phyloP scores from a whole-genome alignment of 1,140 invertebrate species.

The Stegodyphus mimosarum region DNA sequence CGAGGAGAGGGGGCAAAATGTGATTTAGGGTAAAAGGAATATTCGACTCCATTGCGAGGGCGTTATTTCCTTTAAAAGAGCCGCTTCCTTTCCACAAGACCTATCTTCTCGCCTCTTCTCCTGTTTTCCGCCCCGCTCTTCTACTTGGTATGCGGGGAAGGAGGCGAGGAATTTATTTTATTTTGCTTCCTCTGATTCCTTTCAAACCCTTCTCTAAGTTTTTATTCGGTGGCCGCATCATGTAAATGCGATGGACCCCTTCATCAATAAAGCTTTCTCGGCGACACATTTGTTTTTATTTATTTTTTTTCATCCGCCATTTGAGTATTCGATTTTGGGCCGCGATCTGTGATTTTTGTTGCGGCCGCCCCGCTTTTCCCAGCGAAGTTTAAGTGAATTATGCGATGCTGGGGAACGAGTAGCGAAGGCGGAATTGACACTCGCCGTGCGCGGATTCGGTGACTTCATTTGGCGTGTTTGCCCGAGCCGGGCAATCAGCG shows the following conservation, averaged over 20 bases:
- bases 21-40: slow-evolving; percentile 46
- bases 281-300: slow-evolving; percentile 15
- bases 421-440: slow-evolving; percentile 26
- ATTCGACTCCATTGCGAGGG: slow-evolving; percentile 15
- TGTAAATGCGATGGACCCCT: slow-evolving; percentile 39
- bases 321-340: slow-evolving; percentile 25
- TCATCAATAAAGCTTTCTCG: slow-evolving; percentile 46
- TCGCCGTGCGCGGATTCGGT: slow-evolving; percentile 31
- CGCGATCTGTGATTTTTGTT: slow-evolving; percentile 46
- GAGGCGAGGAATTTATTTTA: slow-evolving; percentile 25
- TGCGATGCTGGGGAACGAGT: neutral
- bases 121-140: neutral
- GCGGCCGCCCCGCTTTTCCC: neutral
- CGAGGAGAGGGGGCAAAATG: slow-evolving; percentile 25
- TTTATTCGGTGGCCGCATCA: slow-evolving; percentile 16
- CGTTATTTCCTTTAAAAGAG: slow-evolving; percentile 49
- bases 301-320: slow-evolving; percentile 21
- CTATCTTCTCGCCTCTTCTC: slow-evolving; percentile 26
- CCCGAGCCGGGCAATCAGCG: slow-evolving; percentile 39
- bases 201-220: neutral
- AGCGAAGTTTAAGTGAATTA: slow-evolving; percentile 29
- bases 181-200: slow-evolving; percentile 40
- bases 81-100: slow-evolving; percentile 43
- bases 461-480: slow-evolving; percentile 55
- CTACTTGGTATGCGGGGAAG: slow-evolving; percentile 33